Evolutionary conservation across 2,113 vertebrate species (phyloP).

Genomic region (rat (Rattus norvegicus)): GRCr8 NC_086026.1:34095001-34095500

Average conservation of each 20-base stretch:
- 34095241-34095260: neutral
- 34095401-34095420: neutral
- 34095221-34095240: neutral
- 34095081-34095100: neutral
- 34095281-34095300: neutral
- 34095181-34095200: neutral
- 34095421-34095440: neutral
- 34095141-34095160: neutral
- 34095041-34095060: neutral
- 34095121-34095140: neutral
- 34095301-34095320: neutral
- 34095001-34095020: neutral
- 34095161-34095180: neutral
- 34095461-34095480: neutral
- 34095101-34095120: neutral
- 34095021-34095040: neutral
- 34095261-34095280: neutral
- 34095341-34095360: neutral
- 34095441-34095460: too few relatives aligned
- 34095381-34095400: neutral
- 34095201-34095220: neutral
- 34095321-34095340: neutral
- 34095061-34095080: neutral
- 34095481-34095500: neutral
- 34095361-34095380: fast-evolving